Base-by-base conservation (phyloP, 2,888 invertebrate genomes). In the Lepas anatifera region DNA sequence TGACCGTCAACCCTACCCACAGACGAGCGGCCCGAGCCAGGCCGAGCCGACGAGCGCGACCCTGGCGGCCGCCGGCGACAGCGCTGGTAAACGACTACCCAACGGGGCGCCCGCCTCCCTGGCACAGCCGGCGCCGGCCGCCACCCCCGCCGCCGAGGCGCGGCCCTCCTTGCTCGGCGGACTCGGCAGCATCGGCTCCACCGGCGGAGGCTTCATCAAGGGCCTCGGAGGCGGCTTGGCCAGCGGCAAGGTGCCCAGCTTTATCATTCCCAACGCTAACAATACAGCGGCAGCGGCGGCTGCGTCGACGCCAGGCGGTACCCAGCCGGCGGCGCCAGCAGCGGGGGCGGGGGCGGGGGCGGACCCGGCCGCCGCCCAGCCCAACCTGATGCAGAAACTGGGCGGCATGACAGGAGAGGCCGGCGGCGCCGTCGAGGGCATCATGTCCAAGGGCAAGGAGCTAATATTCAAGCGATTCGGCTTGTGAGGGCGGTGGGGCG, bases 401-500 rank as follows among this genome's bases (percentile, higher is more conserved):
- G 71, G 71, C 32, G 71, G 69, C 43, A 29, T 71, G 46, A 66
- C 66, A n/a, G 71, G 71, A 29, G 58, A 64, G 18, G 75, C 74
- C 37, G 76, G 75, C 22, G 82, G 81, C 46, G 90, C 92, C 76
- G 92, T 92, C 73, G 92, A 92, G 77, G 92, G 92, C 79, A 91
- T 93, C 76, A 84, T 93, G 76, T 92, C 92, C 78, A 93, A 93
- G 81, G 93, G 93, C 78, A 93, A 93, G 83, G 93, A 93, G 84
- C 87, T 93, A 80, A 93, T 93, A 82, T 92, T 92, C 88, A 91
- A 91, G 83, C 58, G 58, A 35, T 58, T 58, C 35, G 58, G 58
- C 58, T 58, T 58, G 58, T 58, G 58, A 58, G 58, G 35, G 32
- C 35, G 58, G 58, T n/a, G 27, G 52, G 29, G 29, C 52, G 52